Evolutionary conservation across 1,140 invertebrate genomes (phyloP).

Genomic region (Microvelia longipes): DNA sequence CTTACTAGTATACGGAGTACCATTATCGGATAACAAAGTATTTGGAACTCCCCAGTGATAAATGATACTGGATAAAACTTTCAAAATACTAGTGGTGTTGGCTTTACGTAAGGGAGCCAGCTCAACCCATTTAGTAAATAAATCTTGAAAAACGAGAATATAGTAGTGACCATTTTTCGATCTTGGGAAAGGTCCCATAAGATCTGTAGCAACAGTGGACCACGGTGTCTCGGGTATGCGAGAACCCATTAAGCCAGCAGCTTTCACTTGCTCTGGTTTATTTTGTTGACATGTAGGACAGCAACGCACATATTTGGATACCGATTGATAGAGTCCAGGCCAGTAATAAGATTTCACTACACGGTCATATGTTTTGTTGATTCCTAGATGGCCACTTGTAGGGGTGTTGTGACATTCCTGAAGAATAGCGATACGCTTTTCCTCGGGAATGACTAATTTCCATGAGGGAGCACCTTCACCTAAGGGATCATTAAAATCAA

Average conservation of each 20-base stretch:
- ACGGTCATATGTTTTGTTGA: not conserved
- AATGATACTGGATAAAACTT: not conserved
- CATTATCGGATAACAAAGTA: not conserved
- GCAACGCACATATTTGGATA: not conserved
- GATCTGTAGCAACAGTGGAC: not conserved
- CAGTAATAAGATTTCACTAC: not conserved
- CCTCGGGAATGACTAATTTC: not conserved
- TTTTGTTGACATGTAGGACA: not conserved
- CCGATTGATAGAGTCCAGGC: not conserved
- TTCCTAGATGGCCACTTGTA: not conserved
- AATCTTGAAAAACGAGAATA: not conserved
- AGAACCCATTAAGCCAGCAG: slow-evolving; percentile 1
- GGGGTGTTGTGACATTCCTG: not conserved
- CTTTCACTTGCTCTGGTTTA: not conserved
- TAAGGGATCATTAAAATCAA: not conserved
- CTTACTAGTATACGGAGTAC: not conserved
- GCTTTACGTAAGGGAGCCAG: not conserved
- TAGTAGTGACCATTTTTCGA: not conserved
- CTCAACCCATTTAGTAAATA: not conserved
- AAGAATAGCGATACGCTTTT: not conserved
- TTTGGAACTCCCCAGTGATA: not conserved
- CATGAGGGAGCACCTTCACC: not conserved
- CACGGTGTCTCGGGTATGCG: not conserved
- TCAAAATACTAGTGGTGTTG: not conserved
- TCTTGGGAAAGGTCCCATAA: not conserved